These are phyloP conservation scores for Pteronotus mesoamericanus DNA, from an alignment of 2,797 vertebrate genomes.

Conservation along the genomic window DNA sequence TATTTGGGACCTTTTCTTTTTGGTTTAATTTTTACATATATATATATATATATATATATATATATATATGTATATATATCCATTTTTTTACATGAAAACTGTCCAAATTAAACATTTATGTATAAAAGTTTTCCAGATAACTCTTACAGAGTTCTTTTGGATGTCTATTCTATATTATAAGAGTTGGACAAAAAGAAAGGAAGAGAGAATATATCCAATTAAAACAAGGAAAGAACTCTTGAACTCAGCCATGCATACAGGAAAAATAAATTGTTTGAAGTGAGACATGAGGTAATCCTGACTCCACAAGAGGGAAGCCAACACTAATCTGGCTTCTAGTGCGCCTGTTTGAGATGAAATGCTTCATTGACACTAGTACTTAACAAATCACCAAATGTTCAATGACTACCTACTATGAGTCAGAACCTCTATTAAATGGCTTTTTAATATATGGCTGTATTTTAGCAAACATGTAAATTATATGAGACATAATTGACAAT, in stretches of 20 bases:
- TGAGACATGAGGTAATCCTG: constrained; percentile 59
- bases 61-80: neutral
- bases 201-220: constrained; percentile 55
- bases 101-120: constrained; percentile 44
- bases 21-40: constrained; percentile 22
- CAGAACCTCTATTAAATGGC: neutral
- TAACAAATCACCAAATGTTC: neutral
- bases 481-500: neutral
- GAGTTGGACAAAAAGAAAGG: neutral
- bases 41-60: neutral
- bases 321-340: neutral
- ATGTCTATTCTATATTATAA: constrained; percentile 2
- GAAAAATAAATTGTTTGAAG: constrained; percentile 69
- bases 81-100: neutral
- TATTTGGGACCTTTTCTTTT: constrained; percentile 47
- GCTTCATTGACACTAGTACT: neutral
- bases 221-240: constrained; percentile 72
- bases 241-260: constrained; percentile 59
- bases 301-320: constrained; percentile 14
- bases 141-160: constrained; percentile 51
- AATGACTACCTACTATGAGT: neutral
- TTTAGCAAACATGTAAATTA: constrained; percentile 13
- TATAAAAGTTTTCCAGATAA: constrained; percentile 45
- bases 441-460: neutral
- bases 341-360: neutral